Evolutionary conservation across 2,888 invertebrate genomes (phyloP), one percentile per base, ranked within the genome.

Genomic region (Pollenia amentaria): DNA sequence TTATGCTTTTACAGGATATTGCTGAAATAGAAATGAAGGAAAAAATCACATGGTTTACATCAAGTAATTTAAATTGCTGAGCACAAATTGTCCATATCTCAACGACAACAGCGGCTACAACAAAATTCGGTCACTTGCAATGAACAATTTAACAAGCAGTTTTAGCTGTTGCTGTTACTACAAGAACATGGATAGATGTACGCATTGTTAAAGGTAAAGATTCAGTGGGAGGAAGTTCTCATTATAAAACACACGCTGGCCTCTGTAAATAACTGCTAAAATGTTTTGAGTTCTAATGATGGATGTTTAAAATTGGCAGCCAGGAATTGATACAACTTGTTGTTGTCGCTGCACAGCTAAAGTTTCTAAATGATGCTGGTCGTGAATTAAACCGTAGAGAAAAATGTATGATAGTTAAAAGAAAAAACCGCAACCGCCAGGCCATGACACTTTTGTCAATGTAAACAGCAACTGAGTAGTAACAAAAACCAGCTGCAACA

Each of bases 1-100:
- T 40, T n/a, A 55, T 60, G 67, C 57, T 44, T n/a, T 46, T 69
- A 46, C 69, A 75, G 64, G 80, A 79, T 78, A 69, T 46, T 64
- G 55, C 53, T 21, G 8, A n/a, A 48, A 60, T 18, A 21, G 16
- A 40, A 53, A 3, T 21, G 18, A 16, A 60, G 42, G 1, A 40
- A 40, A 48, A 11, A 69, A 51, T 14, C 57, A 78, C 40, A 78
- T 48, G 72, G 69, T 70, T 40, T 70, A 16, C 82, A 79, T 79
- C 51, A 86, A 79, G 82, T 78, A 78, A 82, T 85, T 85, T 82
- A 78, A 69, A 85, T 78, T 82, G 78, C 62, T 67, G 42, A 82
- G 18, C 73, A 40, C 48, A 85, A 78, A 82, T 85, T 85, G 69
- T 85, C 62, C 69, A 75, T 78, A 78, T 82, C 78, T 82, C 55